phyloP scores from a whole-genome alignment of 2,888 invertebrate species.

The Ptycholaimellus sp. region DNA sequence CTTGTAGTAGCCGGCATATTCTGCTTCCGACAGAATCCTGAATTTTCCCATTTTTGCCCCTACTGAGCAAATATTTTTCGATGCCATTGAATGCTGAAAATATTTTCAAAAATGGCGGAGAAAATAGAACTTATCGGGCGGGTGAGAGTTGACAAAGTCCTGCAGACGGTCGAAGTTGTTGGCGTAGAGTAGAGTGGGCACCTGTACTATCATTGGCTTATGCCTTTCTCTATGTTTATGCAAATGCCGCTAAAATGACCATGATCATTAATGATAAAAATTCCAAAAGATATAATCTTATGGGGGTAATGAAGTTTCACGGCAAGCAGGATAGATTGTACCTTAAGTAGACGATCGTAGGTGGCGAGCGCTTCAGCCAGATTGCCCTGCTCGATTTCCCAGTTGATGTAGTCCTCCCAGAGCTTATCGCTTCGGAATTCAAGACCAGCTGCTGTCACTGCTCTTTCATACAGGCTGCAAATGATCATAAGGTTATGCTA shows the following conservation, averaged over 20 bases:
- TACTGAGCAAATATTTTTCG: too few relatives aligned
- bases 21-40: constrained; percentile 51
- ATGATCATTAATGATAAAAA: too few relatives aligned
- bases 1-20: constrained; percentile 36
- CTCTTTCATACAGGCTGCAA: constrained; percentile 49
- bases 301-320: too few relatives aligned
- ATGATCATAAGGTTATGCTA: too few relatives aligned
- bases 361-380: constrained; percentile 56
- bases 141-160: constrained; percentile 44
- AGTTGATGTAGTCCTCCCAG: constrained; percentile 85
- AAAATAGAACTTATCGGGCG: constrained; percentile 58
- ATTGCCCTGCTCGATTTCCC: constrained; percentile 66
- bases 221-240: too few relatives aligned
- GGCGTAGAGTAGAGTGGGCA: constrained; percentile 1
- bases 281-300: background rate
- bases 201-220: too few relatives aligned
- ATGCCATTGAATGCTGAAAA: too few relatives aligned
- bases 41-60: too few relatives aligned
- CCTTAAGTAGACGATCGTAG: constrained; percentile 60
- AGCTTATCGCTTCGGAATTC: constrained; percentile 87
- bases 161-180: constrained; percentile 6
- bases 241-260: constrained; percentile 4
- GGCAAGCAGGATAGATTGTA: too few relatives aligned
- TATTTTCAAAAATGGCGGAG: too few relatives aligned
- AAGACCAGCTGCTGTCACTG: constrained; percentile 59